Conservation (phyloP, 2,113 vertebrate genomes). For the Ascaphus truei region DNA sequence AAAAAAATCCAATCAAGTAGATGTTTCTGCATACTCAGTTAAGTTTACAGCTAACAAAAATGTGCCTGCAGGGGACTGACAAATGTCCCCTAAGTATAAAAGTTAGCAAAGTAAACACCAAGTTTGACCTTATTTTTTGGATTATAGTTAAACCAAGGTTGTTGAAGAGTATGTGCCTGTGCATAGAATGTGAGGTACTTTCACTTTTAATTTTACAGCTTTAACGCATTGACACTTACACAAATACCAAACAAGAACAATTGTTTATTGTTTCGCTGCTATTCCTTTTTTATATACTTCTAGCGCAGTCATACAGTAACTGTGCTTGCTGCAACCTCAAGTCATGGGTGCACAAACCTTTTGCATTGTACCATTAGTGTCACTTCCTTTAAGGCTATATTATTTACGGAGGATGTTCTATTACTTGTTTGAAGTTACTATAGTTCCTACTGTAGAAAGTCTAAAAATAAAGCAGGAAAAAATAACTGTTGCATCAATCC, state of each 20-base stretch:
- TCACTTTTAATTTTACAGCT: not conserved
- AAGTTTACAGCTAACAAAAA: constrained; percentile 36
- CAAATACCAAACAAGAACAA: not conserved
- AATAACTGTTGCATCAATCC: no score
- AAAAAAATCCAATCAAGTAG: constrained; percentile 32
- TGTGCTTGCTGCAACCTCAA: no score
- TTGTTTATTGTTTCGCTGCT: not conserved
- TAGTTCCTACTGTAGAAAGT: no score
- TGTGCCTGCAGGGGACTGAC: constrained; percentile 32
- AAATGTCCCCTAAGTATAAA: constrained; percentile 33
- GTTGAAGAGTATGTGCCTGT: constrained; percentile 23
- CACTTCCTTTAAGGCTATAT: no score
- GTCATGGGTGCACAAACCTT: no score
- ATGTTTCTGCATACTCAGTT: constrained; percentile 32
- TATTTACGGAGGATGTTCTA: no score
- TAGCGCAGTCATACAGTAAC: no score
- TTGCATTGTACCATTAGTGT: no score
- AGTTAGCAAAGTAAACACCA: constrained; percentile 26
- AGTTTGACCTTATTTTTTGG: constrained; percentile 36
- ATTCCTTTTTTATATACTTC: no score
- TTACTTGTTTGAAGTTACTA: no score
- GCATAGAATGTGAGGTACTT: constrained; percentile 20
- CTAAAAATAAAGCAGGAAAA: no score
- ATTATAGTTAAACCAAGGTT: constrained; percentile 33
- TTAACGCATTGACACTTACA: not conserved